Evolutionary conservation across 2,797 vertebrate species (phyloP).

Genomic region (Falco cherrug): DNA sequence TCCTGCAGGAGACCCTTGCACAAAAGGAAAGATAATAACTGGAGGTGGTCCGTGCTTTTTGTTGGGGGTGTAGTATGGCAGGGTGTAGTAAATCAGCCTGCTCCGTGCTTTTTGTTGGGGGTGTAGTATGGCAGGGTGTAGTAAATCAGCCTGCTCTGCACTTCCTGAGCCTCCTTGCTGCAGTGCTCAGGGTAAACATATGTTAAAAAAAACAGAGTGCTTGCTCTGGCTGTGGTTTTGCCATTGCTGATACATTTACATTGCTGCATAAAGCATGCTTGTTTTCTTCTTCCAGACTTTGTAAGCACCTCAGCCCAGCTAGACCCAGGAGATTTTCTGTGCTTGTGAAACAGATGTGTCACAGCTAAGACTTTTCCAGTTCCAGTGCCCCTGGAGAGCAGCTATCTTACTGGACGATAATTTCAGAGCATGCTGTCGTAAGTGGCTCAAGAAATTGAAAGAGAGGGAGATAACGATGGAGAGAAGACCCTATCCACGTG

Average conservation of each 20-base stretch:
- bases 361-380: slow-evolving; percentile 38
- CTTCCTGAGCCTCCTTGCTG: background rate
- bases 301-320: slow-evolving; percentile 32
- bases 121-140: background rate
- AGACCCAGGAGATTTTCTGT: slow-evolving; percentile 15
- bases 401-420: slow-evolving; percentile 15
- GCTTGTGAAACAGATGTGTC: background rate
- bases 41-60: background rate
- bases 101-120: fast-evolving
- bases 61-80: background rate
- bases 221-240: background rate
- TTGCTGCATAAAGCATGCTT: background rate
- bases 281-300: slow-evolving; percentile 67
- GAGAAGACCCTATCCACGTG: background rate
- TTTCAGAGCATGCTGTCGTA: background rate
- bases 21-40: background rate
- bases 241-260: fast-evolving
- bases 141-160: background rate
- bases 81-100: too few relatives aligned
- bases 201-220: too few relatives aligned
- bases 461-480: slow-evolving; percentile 17
- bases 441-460: background rate
- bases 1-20: background rate
- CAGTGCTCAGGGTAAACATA: fast-evolving
- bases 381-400: slow-evolving; percentile 61